Percentiles rank a stretch among this genome's conserved stretches.
These are phyloP conservation scores for Smittia sp. DNA, from an alignment of 2,888 invertebrate genomes.

Conservation along the genomic window DNA sequence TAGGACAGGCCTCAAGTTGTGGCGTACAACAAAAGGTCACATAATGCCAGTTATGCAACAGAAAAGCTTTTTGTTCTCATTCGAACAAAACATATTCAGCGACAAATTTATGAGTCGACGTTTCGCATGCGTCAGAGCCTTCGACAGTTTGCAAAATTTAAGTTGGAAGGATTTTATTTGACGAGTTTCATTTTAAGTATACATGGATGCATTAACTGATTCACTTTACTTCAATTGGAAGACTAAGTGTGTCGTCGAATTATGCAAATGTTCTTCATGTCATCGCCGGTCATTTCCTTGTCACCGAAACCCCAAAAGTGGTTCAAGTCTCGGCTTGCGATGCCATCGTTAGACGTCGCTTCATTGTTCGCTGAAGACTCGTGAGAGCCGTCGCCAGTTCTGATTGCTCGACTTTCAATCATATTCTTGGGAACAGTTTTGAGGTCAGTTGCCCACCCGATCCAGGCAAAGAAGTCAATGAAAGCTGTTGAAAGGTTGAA, in stretches of 20 bases:
- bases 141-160: too few species aligned
- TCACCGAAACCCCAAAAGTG: constrained; percentile 56
- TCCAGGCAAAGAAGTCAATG: constrained; percentile 65
- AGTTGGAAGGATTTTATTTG: too few species aligned
- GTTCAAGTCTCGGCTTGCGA: not conserved
- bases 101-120: too few species aligned
- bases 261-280: constrained; percentile 57
- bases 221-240: too few species aligned
- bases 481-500: constrained; percentile 63
- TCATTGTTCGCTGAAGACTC: constrained; percentile 34
- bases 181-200: too few species aligned
- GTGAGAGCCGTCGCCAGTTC: constrained; percentile 73
- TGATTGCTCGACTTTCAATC: constrained; percentile 64
- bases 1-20: too few species aligned
- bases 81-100: too few species aligned
- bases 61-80: too few species aligned
- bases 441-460: constrained; percentile 77
- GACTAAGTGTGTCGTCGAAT: constrained; percentile 39
- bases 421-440: constrained; percentile 73
- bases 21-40: too few species aligned
- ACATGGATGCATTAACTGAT: too few species aligned
- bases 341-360: not conserved
- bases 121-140: too few species aligned
- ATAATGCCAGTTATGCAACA: too few species aligned
- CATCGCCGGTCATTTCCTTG: constrained; percentile 68